Evolutionary conservation across 2,888 invertebrate species (phyloP), one percentile per base, ranked within the genome.

Genomic region (Drosophila falleni): DNA sequence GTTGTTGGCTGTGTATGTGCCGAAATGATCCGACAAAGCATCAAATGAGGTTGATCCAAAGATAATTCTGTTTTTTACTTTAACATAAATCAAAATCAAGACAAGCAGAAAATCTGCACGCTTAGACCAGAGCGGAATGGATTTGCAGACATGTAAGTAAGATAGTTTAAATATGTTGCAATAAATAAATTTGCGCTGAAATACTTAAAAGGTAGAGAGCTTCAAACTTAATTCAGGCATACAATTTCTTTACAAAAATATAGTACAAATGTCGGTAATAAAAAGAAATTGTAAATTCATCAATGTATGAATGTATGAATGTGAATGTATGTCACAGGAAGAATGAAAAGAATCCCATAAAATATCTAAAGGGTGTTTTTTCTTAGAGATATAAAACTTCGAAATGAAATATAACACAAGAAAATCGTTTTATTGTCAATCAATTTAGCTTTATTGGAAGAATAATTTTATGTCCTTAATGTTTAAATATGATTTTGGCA

Each of bases 11-110:
- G 35, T 61, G 62, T 64, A 67, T 79, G 60, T 66, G 75, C 80
- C 74, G 76, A 85, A 86, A 85, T 87, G 87, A 86, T 87, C 85
- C 86, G 86, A 82, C 87, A 87, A 85, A 87, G 85, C 81, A 87
- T 80, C 77, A 85, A 87, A 82, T 85, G 80, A 82, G 87, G 85
- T 3, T 23, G 23, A 2, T 23, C 23, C 23, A 19, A 19, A 19
- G 19, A 19, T 1, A 1, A 19, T 19, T 19, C 19, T 19, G 51
- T 64, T 68, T 70, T 72, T 81, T 84, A 78, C 80, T 84, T 80
- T 78, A 85, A 85, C 86, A 86, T 87, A 86, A 87, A 86, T 86
- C 86, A 86, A 85, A 86, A 82, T 87, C 76, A 85, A 85, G 80
- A 71, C 84, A 80, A 67, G 69, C 62, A 79, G 59, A 79, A 74